These are phyloP conservation scores for Heliornis fulica DNA, from an alignment of 2,113 vertebrate species.

Conservation along the genomic window DNA sequence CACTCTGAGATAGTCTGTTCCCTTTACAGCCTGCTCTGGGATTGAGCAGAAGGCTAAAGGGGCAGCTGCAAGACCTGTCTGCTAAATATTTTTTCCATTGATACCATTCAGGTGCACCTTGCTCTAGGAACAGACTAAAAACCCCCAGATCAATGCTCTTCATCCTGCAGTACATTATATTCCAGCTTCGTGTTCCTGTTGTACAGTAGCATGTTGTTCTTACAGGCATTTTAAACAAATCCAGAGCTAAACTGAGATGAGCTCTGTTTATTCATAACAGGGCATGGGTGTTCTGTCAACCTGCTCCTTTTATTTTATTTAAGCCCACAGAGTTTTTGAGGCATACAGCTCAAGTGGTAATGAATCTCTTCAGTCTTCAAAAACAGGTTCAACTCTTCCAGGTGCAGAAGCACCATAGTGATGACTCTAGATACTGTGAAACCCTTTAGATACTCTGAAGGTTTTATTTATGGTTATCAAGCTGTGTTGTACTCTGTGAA, in stretches of 20 bases:
- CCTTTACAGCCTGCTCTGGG: neutral
- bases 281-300: neutral
- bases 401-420: neutral
- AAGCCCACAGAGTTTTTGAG: slow-evolving; percentile 11
- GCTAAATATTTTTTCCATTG: slow-evolving; percentile 10
- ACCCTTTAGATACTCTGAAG: neutral
- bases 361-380: slow-evolving; percentile 8
- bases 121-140: neutral
- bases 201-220: slow-evolving; percentile 17
- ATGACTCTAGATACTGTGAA: neutral
- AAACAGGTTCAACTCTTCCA: neutral
- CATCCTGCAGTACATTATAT: neutral
- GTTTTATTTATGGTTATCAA: neutral
- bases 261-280: slow-evolving; percentile 33
- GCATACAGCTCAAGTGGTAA: neutral
- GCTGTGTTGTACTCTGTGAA: neutral
- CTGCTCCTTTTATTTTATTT: slow-evolving; percentile 5
- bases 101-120: slow-evolving; percentile 7
- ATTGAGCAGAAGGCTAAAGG: neutral
- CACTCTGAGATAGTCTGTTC: neutral
- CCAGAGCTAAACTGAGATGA: slow-evolving; percentile 57
- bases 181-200: slow-evolving; percentile 22
- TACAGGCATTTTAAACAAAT: slow-evolving; percentile 18
- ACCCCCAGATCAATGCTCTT: neutral
- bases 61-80: neutral